Evolutionary conservation across 2,888 invertebrate genomes (phyloP), one percentile per base, ranked within the genome.

Genomic region (Phalera bucephala): DNA sequence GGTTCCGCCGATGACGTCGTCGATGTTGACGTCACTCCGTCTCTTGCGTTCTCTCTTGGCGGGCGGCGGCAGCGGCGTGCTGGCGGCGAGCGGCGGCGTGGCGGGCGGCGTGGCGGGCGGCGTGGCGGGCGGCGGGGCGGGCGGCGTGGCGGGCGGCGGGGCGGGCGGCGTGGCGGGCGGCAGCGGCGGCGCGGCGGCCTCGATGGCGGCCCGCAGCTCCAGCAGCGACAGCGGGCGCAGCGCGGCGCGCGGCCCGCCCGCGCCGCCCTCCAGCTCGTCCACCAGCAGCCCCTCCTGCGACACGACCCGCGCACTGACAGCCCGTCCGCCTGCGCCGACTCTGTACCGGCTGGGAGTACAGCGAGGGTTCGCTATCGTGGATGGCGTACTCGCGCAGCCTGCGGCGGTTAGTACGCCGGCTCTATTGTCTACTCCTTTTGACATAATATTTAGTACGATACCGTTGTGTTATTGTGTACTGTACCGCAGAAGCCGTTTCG

Each of bases 221-320:
- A 31, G 41, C 33, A 51, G 37, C 36, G 52, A 45, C 27, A 47
- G 31, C 29, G 33, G 30, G 33, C 27, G 28, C 31, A 30, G 27
- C 30, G 33, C 17, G 47, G 45, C 23, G 30, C 58, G 40, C 32
- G 48, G 52, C 10, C 50, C 68, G 14, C 69, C 65, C 37, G 73
- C 74, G 33, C 59, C 69, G 23, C 77, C 81, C 28, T 64, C 64
- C 44, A 83, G 64, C 51, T 80, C 82, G 36, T 83, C 83, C 31
- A 79, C 73, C 20, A 85, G 72, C 45, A 68, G 51, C 0, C 83
- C 81, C 2, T 68, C 65, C 80, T 81, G 57, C 3, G n/a, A 4
- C 2, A n/a, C n/a, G n/a, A n/a, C n/a, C n/a, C n/a, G n/a, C n/a
- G n/a, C n/a, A n/a, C n/a, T n/a, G n/a, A n/a, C n/a, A n/a, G n/a